phyloP scores from a whole-genome alignment of 2,888 invertebrate species.

The Diarsia rubi region DNA sequence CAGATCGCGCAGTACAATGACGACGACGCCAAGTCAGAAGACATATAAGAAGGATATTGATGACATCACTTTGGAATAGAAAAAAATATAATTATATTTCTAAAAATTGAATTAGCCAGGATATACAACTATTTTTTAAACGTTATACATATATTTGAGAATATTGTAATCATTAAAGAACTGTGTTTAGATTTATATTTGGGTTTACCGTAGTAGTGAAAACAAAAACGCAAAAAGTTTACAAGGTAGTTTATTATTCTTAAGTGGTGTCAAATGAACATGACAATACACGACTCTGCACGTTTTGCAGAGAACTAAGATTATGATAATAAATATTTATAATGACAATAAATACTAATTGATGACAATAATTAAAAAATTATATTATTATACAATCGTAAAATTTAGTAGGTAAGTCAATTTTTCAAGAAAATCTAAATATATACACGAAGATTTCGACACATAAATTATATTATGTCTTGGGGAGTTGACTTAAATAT shows the following conservation, averaged over 20 bases:
- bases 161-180: slow-evolving; percentile 18
- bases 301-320: slow-evolving; percentile 55
- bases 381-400: slow-evolving; percentile 61
- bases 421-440: slow-evolving; percentile 60
- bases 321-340: slow-evolving; percentile 62
- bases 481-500: slow-evolving; percentile 66
- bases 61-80: slow-evolving; percentile 55
- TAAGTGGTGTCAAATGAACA: slow-evolving; percentile 44
- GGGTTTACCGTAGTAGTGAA: slow-evolving; percentile 29
- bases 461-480: slow-evolving; percentile 47
- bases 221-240: slow-evolving; percentile 13
- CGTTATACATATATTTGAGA: slow-evolving; percentile 28
- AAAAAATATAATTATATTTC: slow-evolving; percentile 11
- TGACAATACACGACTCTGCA: slow-evolving; percentile 43
- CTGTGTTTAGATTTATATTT: slow-evolving; percentile 22
- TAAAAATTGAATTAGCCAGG: slow-evolving; percentile 12
- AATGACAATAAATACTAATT: slow-evolving; percentile 64
- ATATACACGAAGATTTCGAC: slow-evolving; percentile 53
- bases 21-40: slow-evolving; percentile 74
- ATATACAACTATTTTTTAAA: slow-evolving; percentile 43
- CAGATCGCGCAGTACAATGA: slow-evolving; percentile 93
- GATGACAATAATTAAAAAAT: slow-evolving; percentile 54
- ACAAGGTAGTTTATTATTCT: slow-evolving; percentile 45
- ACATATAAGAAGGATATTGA: slow-evolving; percentile 63
- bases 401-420: slow-evolving; percentile 64